phyloP scores from a whole-genome alignment of 2,888 invertebrate genomes.

The Apotomis turbidana region DNA sequence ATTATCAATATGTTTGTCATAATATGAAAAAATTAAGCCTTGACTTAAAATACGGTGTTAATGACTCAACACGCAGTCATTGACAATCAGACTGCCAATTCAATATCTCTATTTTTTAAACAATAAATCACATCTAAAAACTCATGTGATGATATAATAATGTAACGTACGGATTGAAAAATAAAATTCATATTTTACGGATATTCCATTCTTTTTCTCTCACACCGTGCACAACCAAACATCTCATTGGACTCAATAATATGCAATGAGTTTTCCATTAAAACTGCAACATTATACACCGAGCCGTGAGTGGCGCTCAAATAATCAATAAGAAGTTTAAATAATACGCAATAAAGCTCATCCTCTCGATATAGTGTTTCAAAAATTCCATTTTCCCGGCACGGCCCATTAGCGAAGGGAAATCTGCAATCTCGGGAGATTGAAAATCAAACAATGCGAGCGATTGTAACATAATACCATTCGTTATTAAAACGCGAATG shows the following conservation, averaged over 20 bases:
- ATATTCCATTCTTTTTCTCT: slow-evolving; percentile 49
- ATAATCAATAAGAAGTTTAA: slow-evolving; percentile 66
- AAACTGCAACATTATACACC: slow-evolving; percentile 56
- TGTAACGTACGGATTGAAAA: background rate
- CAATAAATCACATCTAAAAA: too few relatives aligned
- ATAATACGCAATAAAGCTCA: slow-evolving; percentile 63
- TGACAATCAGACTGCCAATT: too few relatives aligned
- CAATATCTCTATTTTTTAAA: too few relatives aligned
- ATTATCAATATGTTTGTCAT: too few relatives aligned
- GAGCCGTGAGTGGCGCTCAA: slow-evolving; percentile 49
- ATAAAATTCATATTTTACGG: slow-evolving; percentile 10
- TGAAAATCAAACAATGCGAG: slow-evolving; percentile 78
- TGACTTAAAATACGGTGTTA: too few relatives aligned
- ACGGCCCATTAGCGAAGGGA: slow-evolving; percentile 69
- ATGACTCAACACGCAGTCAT: too few relatives aligned
- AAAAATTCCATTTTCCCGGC: slow-evolving; percentile 63
- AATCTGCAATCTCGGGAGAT: slow-evolving; percentile 73
- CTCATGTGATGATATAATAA: slow-evolving; percentile 52
- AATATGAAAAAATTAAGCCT: too few relatives aligned
- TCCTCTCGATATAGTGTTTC: slow-evolving; percentile 61
- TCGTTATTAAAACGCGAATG: slow-evolving; percentile 80
- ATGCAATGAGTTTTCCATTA: slow-evolving; percentile 52
- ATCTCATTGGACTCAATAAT: slow-evolving; percentile 72
- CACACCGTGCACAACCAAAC: slow-evolving; percentile 61
- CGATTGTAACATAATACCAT: slow-evolving; percentile 74